Evolutionary conservation across 2,797 vertebrate genomes (phyloP), one percentile per base, ranked within the genome.

Genomic region (Danio aesculapii): DNA sequence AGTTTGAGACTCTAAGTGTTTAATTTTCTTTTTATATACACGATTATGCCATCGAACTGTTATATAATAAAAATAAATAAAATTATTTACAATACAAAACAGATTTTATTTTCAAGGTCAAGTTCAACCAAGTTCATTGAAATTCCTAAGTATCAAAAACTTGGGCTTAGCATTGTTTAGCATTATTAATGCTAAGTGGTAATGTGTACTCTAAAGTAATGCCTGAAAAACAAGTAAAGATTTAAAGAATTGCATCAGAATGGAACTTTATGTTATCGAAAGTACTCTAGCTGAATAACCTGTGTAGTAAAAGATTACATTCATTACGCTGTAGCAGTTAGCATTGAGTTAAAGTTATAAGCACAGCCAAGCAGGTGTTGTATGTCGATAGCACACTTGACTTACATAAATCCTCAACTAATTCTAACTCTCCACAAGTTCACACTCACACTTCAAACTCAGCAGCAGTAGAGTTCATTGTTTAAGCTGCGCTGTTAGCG

Each of bases 391-490:
- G 11, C 21, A 39, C 73, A 62, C 21, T 50, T 63, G 3, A 39
- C 4, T 62, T 62, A 6, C 46, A 68, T 30, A 50, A 47, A 67
- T 63, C 39, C 53, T 19, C 10, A 5, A 52, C 11, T 10, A 75
- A 52, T 52, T 75, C 30, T 52, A 7, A 64, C 12, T 46, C n/a
- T 66, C 39, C 76, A 57, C 58, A 75, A 44, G 30, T 49, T 39
- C 58, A 72, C n/a, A 39, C 41, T 12, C 43, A 50, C 30, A 16
- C 14, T 11, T 61, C 30, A 43, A 70, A 13, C 39, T 9, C 21
- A 78, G 55, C 75, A 8, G 47, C 30, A 30, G 30, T 21, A n/a
- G 47, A 64, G 39, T 66, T 76, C 13, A 77, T 30, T 72, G 70
- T 59, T 14, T 43, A 57, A n/a, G 49, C 58, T 78, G 44, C 61